Evolutionary conservation across 1,140 invertebrate genomes (phyloP).

Genomic region (Episyrphus balteatus): DNA sequence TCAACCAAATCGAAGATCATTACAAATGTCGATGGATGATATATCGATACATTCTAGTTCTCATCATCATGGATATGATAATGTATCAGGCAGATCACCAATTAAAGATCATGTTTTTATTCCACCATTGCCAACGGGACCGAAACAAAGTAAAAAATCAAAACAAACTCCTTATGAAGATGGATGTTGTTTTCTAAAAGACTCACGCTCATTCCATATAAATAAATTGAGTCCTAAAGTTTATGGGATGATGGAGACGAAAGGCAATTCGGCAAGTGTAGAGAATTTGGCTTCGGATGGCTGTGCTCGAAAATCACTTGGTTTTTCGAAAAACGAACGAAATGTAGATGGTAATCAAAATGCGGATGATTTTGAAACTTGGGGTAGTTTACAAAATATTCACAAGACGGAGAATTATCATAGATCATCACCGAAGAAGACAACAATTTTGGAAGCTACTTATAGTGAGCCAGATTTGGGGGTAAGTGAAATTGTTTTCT

Average conservation of each 20-base stretch:
- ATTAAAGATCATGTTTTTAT: slow-evolving; percentile 1
- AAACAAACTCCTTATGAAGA: slow-evolving; percentile 14
- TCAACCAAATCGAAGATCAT: background rate
- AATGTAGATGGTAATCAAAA: slow-evolving; percentile 28
- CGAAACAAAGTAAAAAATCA: background rate
- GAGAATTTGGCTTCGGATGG: background rate
- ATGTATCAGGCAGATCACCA: background rate
- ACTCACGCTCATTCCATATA: slow-evolving; percentile 9
- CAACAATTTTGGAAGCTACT: slow-evolving; percentile 25
- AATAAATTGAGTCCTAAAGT: slow-evolving; percentile 49
- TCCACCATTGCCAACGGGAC: background rate
- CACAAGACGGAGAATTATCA: slow-evolving; percentile 5
- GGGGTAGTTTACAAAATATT: slow-evolving; percentile 50
- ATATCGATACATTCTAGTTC: slow-evolving; percentile 23
- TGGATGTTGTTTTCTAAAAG: slow-evolving; percentile 38
- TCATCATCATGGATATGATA: slow-evolving; percentile 16
- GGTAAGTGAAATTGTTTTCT: slow-evolving; percentile 19
- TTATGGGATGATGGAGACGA: slow-evolving; percentile 27
- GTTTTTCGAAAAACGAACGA: slow-evolving; percentile 12
- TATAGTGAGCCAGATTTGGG: slow-evolving; percentile 37
- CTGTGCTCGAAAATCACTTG: slow-evolving; percentile 21
- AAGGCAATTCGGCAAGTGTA: background rate
- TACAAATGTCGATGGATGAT: slow-evolving; percentile 18
- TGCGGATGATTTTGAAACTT: slow-evolving; percentile 20
- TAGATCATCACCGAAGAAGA: slow-evolving; percentile 4